phyloP scores from a whole-genome alignment of 2,113 vertebrate genomes.

The Trochalopteron elliotii region DNA sequence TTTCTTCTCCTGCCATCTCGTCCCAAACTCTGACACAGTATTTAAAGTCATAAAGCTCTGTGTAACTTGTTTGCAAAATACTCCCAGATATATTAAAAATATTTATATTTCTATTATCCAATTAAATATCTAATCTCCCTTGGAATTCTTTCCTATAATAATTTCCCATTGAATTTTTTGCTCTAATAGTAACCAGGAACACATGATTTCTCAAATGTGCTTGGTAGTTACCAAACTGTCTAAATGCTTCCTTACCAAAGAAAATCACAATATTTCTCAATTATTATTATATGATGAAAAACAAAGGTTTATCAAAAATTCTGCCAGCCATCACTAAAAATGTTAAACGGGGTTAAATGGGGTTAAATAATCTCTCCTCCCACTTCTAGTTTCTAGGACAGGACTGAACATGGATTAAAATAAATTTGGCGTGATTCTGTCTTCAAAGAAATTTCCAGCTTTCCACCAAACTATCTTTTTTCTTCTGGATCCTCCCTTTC shows the following conservation, averaged over 20 bases:
- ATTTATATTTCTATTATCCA: background rate
- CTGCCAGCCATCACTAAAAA: background rate
- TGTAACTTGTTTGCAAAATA: background rate
- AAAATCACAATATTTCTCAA: background rate
- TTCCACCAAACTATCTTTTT: background rate
- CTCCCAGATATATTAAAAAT: background rate
- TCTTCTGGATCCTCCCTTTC: background rate
- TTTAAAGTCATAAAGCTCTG: background rate
- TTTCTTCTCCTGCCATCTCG: background rate
- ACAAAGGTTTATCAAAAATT: background rate
- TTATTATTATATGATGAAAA: background rate
- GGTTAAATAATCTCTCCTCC: background rate
- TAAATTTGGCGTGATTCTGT: background rate
- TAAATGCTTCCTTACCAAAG: background rate
- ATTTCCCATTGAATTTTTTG: background rate
- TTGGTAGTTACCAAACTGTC: background rate
- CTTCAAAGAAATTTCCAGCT: background rate
- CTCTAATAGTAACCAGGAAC: background rate
- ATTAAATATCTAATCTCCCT: background rate
- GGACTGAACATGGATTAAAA: background rate
- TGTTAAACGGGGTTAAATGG: background rate
- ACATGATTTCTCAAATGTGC: background rate
- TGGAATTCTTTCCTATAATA: background rate
- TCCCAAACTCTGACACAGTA: background rate
- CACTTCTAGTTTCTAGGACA: background rate